phyloP scores from a whole-genome alignment of 2,113 vertebrate genomes.

The Tychaedon coryphoeus region DNA sequence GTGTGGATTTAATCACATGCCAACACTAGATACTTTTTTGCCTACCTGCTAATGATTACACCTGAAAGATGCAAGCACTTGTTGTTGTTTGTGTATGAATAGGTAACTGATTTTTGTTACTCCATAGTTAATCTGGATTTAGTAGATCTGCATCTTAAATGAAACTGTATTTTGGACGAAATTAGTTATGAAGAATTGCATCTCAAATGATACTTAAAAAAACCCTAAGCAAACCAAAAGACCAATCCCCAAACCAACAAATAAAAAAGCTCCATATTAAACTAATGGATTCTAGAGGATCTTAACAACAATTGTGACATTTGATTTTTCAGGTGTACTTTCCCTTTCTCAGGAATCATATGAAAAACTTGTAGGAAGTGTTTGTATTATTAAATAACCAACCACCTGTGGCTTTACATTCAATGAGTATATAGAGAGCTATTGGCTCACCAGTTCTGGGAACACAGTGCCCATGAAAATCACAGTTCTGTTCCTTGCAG shows the following conservation, averaged over 20 bases:
- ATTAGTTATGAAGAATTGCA: neutral
- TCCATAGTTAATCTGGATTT: neutral
- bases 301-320: neutral
- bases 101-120: neutral
- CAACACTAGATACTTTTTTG: neutral
- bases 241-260: neutral
- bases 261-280: neutral
- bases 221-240: neutral
- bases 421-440: neutral
- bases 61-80: neutral
- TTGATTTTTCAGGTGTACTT: neutral
- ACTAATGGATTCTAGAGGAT: neutral
- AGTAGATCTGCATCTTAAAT: neutral
- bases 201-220: neutral
- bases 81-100: neutral
- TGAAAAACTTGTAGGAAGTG: neutral
- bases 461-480: neutral
- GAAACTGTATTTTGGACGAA: neutral
- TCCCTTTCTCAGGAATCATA: neutral
- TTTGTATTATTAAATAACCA: neutral
- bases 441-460: neutral
- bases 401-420: neutral
- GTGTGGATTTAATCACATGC: neutral
- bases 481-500: neutral
- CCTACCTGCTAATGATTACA: neutral